Evolutionary conservation across 2,888 invertebrate genomes (phyloP).

Genomic region (Plagodis pulveraria): DNA sequence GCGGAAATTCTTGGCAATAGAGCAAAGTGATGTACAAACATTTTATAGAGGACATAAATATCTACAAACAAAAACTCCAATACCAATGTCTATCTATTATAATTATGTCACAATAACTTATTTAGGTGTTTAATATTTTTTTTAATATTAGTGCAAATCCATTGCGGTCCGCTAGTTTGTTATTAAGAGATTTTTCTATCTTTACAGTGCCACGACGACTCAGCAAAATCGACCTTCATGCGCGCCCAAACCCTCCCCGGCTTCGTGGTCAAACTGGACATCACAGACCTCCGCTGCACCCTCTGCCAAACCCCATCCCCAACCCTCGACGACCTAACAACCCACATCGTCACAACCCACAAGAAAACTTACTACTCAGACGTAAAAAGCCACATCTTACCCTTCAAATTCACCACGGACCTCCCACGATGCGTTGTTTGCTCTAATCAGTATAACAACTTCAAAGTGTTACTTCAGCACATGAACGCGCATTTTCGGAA

Average conservation of each 20-base stretch:
- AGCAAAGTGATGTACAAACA: too few species aligned
- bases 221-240: slow-evolving; percentile 32
- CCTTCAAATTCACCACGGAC: slow-evolving; percentile 52
- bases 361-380: slow-evolving; percentile 43
- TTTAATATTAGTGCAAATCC: too few species aligned
- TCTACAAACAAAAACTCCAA: too few species aligned
- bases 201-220: slow-evolving; percentile 37
- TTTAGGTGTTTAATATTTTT: too few species aligned
- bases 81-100: too few species aligned
- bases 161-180: too few species aligned
- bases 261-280: slow-evolving; percentile 59
- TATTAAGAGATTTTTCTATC: slow-evolving; percentile 1
- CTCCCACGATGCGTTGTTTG: slow-evolving; percentile 48
- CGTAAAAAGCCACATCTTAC: slow-evolving; percentile 53
- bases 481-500: slow-evolving; percentile 69
- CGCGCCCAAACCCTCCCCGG: slow-evolving; percentile 36
- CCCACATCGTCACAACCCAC: slow-evolving; percentile 50
- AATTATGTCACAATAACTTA: too few species aligned
- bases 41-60: too few species aligned
- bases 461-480: slow-evolving; percentile 58
- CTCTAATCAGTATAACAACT: slow-evolving; percentile 48
- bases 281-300: slow-evolving; percentile 53
- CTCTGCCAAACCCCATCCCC: slow-evolving; percentile 45
- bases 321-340: slow-evolving; percentile 42
- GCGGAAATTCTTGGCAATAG: too few species aligned